A percentile compares a stretch with the other conserved stretches of the same genome.
Evolutionary conservation across 2,113 vertebrate genomes (phyloP).

Genomic region (Scomber japonicus): DNA sequence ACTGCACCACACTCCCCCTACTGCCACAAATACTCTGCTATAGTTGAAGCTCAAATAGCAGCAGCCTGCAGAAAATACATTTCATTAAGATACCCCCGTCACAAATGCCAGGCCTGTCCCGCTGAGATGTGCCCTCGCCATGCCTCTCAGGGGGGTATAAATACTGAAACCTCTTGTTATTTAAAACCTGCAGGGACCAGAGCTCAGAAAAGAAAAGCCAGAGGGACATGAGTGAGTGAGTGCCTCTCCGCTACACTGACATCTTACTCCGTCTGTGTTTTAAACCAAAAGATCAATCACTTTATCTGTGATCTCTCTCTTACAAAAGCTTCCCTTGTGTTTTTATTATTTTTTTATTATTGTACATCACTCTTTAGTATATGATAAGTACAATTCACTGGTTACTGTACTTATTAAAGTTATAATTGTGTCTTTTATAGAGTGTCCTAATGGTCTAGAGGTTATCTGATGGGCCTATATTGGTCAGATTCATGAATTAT

Average conservation of each 20-base stretch:
- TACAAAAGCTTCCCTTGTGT: background rate
- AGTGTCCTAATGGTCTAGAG: too few species aligned
- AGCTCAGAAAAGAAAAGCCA: background rate
- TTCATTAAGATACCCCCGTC: slow-evolving; percentile 31
- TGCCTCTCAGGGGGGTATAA: slow-evolving; percentile 27
- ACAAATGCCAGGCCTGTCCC: slow-evolving; percentile 51
- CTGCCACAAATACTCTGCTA: slow-evolving; percentile 18
- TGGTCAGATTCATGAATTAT: too few species aligned
- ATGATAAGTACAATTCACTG: background rate
- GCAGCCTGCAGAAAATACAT: slow-evolving; percentile 42
- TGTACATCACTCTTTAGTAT: slow-evolving; percentile 1
- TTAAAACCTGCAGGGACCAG: slow-evolving; percentile 40
- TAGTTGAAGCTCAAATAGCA: slow-evolving; percentile 40
- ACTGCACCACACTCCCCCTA: slow-evolving; percentile 5
- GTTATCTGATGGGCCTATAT: too few species aligned
- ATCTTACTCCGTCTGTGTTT: background rate
- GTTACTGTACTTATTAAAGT: background rate
- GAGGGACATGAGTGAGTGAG: background rate
- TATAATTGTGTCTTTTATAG: background rate
- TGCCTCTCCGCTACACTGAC: background rate
- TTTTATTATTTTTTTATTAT: background rate
- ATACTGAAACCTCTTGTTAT: slow-evolving; percentile 42
- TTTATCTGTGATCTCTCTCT: background rate
- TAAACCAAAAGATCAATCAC: background rate
- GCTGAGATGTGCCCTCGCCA: slow-evolving; percentile 39